Evolutionary conservation across 2,888 invertebrate species (phyloP), one percentile per base, ranked within the genome.

Genomic region (Dendrolimus houi): DNA sequence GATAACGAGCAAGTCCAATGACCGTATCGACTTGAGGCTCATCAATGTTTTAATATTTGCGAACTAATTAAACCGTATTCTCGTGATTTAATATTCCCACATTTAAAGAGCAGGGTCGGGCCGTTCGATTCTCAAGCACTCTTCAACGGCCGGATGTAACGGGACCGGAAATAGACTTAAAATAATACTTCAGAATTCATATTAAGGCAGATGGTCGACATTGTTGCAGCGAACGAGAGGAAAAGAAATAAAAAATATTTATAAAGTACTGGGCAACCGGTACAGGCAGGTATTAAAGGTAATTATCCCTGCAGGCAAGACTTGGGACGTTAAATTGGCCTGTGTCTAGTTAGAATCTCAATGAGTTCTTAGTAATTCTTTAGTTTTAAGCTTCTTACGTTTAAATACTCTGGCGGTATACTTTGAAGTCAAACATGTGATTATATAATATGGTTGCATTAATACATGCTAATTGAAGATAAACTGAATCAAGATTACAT

Each of bases 1-100:
- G 87, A 88, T 88, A 87, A 84, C 67, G 60, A 60, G 61, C 69
- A 75, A 83, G 89, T 83, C 80, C 88, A 87, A 83, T 87, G 89
- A 88, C 89, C 89, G 88, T 81, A 79, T 75, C 47, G 47, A 47
- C 47, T 47, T 47, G 47, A 47, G 47, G 67, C 66, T 69, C 70
- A 72, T 70, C 69, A 60, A 59, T 57, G 64, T 53, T 47, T 47
- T 58, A 65, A 66, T 62, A 62, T 63, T 65, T 59, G 60, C 61
- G 56, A 55, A 65, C 63, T 62, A 60, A 29, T 29, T 29, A 29
- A 29, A 29, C 3, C 47, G 2, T 10, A 12, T 47, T 47, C 42
- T 9, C 47, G 12, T 47, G 47, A 9, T 47, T 47, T 47, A 3
- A 47, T 47, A 47, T 2, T 47, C 47, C 47, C 47, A 47, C 12